Base-by-base conservation (phyloP, 2,888 invertebrate species). In the Chelonus formosanus region DNA sequence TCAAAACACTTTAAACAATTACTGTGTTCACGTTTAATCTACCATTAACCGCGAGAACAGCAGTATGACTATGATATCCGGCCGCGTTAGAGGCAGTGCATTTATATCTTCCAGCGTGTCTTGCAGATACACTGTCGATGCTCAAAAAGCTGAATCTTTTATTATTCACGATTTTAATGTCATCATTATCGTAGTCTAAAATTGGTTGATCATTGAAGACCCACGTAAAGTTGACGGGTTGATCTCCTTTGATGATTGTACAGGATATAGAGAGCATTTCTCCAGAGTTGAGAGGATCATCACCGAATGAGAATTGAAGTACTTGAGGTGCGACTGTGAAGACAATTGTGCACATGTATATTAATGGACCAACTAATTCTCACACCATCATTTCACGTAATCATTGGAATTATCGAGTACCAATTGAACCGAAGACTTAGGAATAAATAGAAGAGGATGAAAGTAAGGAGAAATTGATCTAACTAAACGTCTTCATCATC, bases 71-170 rank as follows among this genome's bases (percentile, higher is more conserved):
- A 73, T 88, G 86, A 60, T 85, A 84, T 78, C 92, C 92, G 68
- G 90, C 91, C 76, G 85, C 86, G 83, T 92, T 92, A 72, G 86
- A 86, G 65, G 90, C 91, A 69, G 87, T 87, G 82, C 92, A 92
- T 65, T 89, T 89, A 85, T 91, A 92, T 83, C 88, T 88, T 79
- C 92, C 92, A 74, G 89, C 89, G 82, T 92, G 91, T 74, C 88
- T 86, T 73, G 89, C 89, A 74, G 87, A 87, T 53, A 89, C 88
- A 73, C 85, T 86, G 80, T 89, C 86, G 81, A 91, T 90, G 81
- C 87, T 90, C 81, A 88, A 85, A 79, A 90, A 87, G 71, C 90
- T 90, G 67, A 90, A 89, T 82, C 89, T 86, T 77, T 88, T 88
- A 78, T 88, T 89, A 81, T 88, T 89, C 71, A 91, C 88, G 84